phyloP scores from a whole-genome alignment of 2,797 vertebrate genomes.

The Sebastolobus alascanus region DNA sequence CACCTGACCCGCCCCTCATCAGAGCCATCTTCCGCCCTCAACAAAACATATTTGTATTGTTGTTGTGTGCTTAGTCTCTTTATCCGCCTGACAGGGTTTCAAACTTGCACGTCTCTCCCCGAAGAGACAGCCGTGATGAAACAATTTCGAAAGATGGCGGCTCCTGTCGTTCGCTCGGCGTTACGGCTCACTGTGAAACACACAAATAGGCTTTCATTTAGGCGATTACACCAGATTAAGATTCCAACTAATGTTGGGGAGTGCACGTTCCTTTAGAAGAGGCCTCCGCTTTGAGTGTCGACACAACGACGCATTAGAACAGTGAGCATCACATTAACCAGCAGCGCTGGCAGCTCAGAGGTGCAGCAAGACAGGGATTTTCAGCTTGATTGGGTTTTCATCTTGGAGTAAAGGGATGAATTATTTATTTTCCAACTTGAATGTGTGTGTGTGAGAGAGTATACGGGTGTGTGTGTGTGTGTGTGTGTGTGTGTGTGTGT shows the following conservation, averaged over 20 bases:
- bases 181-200: slow-evolving; percentile 58
- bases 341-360: slow-evolving; percentile 89
- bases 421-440: slow-evolving; percentile 87
- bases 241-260: slow-evolving; percentile 68
- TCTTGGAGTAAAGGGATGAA: slow-evolving; percentile 90
- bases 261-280: slow-evolving; percentile 74
- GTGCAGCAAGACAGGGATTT: slow-evolving; percentile 89
- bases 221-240: slow-evolving; percentile 80
- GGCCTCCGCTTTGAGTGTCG: slow-evolving; percentile 81
- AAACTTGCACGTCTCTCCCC: slow-evolving; percentile 65
- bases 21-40: slow-evolving; percentile 58
- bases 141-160: slow-evolving; percentile 75
- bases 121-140: slow-evolving; percentile 76
- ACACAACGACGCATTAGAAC: slow-evolving; percentile 84
- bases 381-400: slow-evolving; percentile 94
- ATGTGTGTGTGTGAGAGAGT: slow-evolving; percentile 28
- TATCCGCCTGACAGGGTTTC: slow-evolving; percentile 80
- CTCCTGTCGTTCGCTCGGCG: slow-evolving; percentile 48
- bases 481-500: slow-evolving; percentile 25
- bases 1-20: slow-evolving; percentile 61
- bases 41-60: slow-evolving; percentile 72
- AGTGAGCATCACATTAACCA: slow-evolving; percentile 88
- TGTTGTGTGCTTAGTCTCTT: slow-evolving; percentile 79
- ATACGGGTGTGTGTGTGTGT: slow-evolving; percentile 20
- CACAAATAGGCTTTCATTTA: slow-evolving; percentile 73